Evolutionary conservation across 1,140 invertebrate species (phyloP), one percentile per base, ranked within the genome.

Genomic region (Temnothorax curvispinosus): DNA sequence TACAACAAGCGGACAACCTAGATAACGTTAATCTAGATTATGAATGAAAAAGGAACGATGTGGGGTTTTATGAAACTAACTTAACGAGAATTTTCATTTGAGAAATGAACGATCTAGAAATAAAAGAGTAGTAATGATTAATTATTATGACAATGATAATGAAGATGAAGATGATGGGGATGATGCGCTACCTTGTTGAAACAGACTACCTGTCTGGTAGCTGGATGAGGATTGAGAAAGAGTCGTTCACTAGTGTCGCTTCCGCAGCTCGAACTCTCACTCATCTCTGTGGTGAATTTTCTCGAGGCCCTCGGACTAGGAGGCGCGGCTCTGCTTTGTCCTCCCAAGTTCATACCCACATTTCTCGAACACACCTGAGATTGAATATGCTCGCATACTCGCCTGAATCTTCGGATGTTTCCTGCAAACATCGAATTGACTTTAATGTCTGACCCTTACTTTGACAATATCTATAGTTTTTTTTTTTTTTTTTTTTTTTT

Each of bases 371-470:
- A 98, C 60, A 99, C 98, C 92, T 98, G 98, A 5, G 97, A 97
- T 94, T 99, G 99, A 85, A 99, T 98, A 94, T 99, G 98, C 95
- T 99, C 99, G 96, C 99, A 99, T 75, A 99, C 98, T 91, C 99
- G 96, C 85, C 99, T 97, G 95, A 99, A 99, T 88, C 99, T 96
- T 87, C 99, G 97, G 87, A 99, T 98, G 93, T 99, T 99, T 74
- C 99, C 99, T 99, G 94, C 41, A 93, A 81, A 81, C 13, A 6
- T 71, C 11, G 6, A 18, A 81, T 44, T 38, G 5, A 27, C 6
- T 35, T 38, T 11, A 44, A 60, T 75, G 6, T 47, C 27, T 41
- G 50, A n/a, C 11, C 32, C 32, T 54, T 38, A 77, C 32, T 47
- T 77, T 5, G 35, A 54, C 27, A 32, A 11, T 54, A 15, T 72